phyloP scores from a whole-genome alignment of 2,797 vertebrate genomes.

The Lycodopsis pacificus region DNA sequence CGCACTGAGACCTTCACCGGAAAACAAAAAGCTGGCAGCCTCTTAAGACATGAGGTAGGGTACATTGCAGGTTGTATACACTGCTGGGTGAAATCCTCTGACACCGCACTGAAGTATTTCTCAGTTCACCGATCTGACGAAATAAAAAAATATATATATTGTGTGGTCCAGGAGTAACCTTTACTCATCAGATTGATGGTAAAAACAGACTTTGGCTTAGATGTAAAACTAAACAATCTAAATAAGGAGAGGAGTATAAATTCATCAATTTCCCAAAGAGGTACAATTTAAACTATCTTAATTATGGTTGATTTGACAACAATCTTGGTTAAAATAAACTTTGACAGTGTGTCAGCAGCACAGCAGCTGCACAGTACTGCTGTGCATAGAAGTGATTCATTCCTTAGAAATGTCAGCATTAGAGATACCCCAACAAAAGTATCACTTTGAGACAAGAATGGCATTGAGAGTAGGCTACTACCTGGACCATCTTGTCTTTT shows the following conservation, averaged over 20 bases:
- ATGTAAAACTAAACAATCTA: neutral
- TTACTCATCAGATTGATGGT: neutral
- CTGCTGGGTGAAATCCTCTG: conserved; percentile 12
- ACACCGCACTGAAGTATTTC: neutral
- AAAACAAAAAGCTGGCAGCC: conserved; percentile 13
- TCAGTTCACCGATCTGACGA: conserved; percentile 20
- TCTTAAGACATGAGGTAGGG: conserved; percentile 6
- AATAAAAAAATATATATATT: conserved; percentile 1
- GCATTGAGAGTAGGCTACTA: too few relatives aligned
- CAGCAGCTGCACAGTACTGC: neutral
- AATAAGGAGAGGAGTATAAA: neutral
- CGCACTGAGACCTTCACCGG: conserved; percentile 28
- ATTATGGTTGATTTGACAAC: neutral
- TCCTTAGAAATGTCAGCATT: neutral
- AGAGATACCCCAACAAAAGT: neutral
- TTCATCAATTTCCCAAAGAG: neutral
- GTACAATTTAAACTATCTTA: neutral
- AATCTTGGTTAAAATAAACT: neutral
- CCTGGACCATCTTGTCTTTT: too few relatives aligned
- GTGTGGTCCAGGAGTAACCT: neutral
- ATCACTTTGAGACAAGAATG: too few relatives aligned
- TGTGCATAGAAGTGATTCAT: neutral
- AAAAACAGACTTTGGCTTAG: neutral
- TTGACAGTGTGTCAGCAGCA: neutral
- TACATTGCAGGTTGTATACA: conserved; percentile 10